A percentile compares a stretch with the other conserved stretches of the same genome.
phyloP scores from a whole-genome alignment of 1,140 invertebrate species.

The fruit fly (Drosophila melanogaster) region DNA sequence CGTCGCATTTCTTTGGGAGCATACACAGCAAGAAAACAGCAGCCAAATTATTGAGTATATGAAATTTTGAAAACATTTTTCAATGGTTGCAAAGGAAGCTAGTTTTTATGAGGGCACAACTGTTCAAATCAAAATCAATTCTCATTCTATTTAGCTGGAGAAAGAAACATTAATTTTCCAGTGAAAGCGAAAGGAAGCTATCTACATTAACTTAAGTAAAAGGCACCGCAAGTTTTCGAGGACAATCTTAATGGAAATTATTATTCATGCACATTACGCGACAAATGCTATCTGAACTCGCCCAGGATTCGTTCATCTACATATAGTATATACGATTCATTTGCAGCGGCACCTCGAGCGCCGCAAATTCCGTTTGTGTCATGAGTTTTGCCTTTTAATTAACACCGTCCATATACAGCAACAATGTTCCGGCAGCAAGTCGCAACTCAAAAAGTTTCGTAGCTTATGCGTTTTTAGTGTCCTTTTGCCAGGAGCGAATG shows the following conservation, averaged over 20 bases:
- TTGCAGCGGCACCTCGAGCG: conserved; percentile 24
- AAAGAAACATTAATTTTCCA: conserved; percentile 1
- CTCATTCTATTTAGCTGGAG: not conserved
- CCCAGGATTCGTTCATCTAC: conserved; percentile 42
- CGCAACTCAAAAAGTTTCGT: conserved; percentile 57
- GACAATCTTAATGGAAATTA: conserved; percentile 66
- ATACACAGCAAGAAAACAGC: conserved; percentile 1
- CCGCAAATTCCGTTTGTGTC: conserved; percentile 50
- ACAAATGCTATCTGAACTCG: conserved; percentile 37
- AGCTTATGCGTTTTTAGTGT: conserved; percentile 63
- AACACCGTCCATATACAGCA: conserved; percentile 23
- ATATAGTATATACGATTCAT: conserved; percentile 49
- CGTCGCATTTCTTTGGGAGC: conserved; percentile 27
- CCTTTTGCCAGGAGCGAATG: conserved; percentile 11
- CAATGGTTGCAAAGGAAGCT: no score
- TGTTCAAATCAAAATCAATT: no score
- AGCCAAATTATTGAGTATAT: not conserved
- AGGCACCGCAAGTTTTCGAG: conserved; percentile 5
- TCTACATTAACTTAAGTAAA: not conserved
- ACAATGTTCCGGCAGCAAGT: conserved; percentile 26
- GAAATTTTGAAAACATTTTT: no score
- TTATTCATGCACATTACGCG: conserved; percentile 65
- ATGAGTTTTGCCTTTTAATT: conserved; percentile 68
- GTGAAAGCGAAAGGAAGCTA: not conserved
- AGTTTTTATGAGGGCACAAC: no score